These are phyloP conservation scores for Psittacula cyanocephala DNA, from an alignment of 2,113 vertebrate species.

Conservation along the genomic window DNA sequence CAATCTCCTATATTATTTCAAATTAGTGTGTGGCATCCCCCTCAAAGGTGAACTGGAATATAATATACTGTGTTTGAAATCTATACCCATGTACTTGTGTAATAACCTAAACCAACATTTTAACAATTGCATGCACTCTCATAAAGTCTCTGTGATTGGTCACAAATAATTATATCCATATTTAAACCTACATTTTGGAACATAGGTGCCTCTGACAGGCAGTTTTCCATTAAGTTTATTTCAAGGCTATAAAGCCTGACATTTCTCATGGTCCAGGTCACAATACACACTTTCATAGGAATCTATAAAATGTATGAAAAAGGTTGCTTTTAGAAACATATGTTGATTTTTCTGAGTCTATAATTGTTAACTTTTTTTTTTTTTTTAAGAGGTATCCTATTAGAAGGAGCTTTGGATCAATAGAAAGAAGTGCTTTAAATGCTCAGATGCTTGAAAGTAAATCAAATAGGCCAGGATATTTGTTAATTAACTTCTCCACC, in stretches of 20 bases:
- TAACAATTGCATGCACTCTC: neutral
- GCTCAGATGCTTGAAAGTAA: neutral
- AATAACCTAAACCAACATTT: neutral
- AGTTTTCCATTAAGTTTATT: constrained; percentile 4
- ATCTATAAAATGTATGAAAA: neutral
- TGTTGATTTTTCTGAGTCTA: neutral
- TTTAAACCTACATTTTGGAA: neutral
- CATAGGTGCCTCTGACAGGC: neutral
- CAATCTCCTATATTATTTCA: neutral
- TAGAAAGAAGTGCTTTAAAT: neutral
- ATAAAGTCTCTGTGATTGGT: neutral
- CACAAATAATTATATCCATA: constrained; percentile 12
- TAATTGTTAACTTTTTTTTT: neutral
- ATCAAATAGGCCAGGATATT: neutral
- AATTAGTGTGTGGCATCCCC: neutral
- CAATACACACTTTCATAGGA: neutral
- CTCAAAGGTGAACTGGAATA: neutral
- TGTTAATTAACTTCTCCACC: neutral
- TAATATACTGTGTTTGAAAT: neutral
- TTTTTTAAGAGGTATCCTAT: neutral
- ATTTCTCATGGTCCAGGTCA: neutral
- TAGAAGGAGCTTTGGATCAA: neutral
- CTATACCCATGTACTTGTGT: neutral
- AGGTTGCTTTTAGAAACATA: neutral
- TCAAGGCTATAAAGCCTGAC: neutral